These are phyloP conservation scores for Thereva nobilitata DNA, from an alignment of 2,888 invertebrate species.

Conservation along the genomic window DNA sequence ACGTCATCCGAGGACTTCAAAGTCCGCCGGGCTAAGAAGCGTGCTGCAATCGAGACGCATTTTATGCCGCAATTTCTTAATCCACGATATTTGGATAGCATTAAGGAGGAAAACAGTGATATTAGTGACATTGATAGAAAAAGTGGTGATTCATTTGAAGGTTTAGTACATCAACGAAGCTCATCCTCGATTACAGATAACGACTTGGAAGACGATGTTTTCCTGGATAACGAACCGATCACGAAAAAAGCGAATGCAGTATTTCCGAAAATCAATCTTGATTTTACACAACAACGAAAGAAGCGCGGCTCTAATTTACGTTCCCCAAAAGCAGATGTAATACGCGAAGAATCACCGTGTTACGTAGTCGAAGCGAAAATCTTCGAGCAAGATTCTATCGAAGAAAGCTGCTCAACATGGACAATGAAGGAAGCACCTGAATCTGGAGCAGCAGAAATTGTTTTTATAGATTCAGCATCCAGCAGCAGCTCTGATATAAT, in stretches of 20 bases:
- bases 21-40: conserved; percentile 60
- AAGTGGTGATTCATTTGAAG: conserved; percentile 50
- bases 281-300: conserved; percentile 51
- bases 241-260: conserved; percentile 54
- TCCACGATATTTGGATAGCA: conserved; percentile 73
- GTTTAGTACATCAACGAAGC: conserved; percentile 41
- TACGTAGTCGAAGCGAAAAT: conserved; percentile 67
- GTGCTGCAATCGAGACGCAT: conserved; percentile 62
- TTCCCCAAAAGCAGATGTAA: conserved; percentile 48
- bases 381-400: conserved; percentile 61
- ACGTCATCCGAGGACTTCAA: conserved; percentile 50
- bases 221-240: conserved; percentile 52
- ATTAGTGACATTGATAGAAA: conserved; percentile 64
- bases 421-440: conserved; percentile 59
- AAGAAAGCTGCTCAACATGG: conserved; percentile 65
- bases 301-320: conserved; percentile 40
- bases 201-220: conserved; percentile 61
- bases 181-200: conserved; percentile 38
- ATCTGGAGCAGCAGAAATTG: conserved; percentile 67
- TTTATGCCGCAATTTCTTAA: conserved; percentile 64
- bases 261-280: conserved; percentile 56
- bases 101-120: conserved; percentile 77
- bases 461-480: conserved; percentile 70
- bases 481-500: conserved; percentile 66
- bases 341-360: conserved; percentile 57